Evolutionary conservation across 1,140 invertebrate genomes (phyloP), one percentile per base, ranked within the genome.

Genomic region (Psix sp.): DNA sequence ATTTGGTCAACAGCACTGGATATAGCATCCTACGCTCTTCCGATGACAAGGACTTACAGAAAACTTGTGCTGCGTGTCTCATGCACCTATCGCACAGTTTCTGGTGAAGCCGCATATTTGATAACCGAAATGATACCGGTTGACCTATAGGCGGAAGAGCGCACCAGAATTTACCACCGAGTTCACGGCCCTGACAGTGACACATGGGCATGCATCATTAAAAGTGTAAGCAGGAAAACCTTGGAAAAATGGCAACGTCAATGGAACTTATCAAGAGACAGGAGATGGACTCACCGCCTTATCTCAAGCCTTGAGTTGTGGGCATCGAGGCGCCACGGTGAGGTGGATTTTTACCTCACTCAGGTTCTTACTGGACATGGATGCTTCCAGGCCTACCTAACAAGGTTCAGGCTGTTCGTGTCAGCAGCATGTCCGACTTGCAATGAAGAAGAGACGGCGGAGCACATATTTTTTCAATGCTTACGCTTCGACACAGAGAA

Each of bases 331-430:
- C 66, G 24, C 0, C 31, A 51, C 15, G 66, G 66, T 14, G 56
- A 56, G n/a, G 35, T 66, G 7, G 48, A 73, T 14, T 81, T 68
- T 42, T 56, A 62, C 42, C 16, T 80, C n/a, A 77, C 77, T 3
- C 77, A 80, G 20, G 5, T 79, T 4, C 51, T 82, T 6, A 60
- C 67, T 2, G 79, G 79, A 1, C 83, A 78, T 84, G 73, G 79
- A 80, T 87, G 54, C 33, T 51, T 51, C 7, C 5, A 24, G 4
- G 9, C 29, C 1, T 51, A 51, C 17, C 17, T 6, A 5, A 2
- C 4, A 3, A 3, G 35, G 1, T 38, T 38, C 10, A 10, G 35
- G 3, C 14, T 38, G 15, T 3, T 4, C n/a, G 15, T 13, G 11
- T 13, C 5, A 10, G 2, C 29, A 24, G 21, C 21, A 4, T 33